phyloP scores from a whole-genome alignment of 1,140 invertebrate genomes.

The Tenebrio molitor region DNA sequence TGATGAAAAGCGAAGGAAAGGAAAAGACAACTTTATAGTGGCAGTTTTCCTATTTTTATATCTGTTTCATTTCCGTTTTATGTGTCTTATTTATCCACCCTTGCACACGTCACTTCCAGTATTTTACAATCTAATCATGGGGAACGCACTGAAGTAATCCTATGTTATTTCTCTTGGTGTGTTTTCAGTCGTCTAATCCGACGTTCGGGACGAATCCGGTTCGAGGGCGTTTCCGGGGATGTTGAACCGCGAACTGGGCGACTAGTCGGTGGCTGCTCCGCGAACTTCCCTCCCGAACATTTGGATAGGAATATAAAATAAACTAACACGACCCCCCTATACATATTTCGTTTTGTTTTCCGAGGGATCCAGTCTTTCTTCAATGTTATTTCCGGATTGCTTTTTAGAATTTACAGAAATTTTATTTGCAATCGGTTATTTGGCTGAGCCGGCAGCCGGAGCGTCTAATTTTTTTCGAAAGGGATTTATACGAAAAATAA shows the following conservation, averaged over 20 bases:
- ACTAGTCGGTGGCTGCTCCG: conserved; percentile 47
- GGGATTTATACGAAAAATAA: background rate
- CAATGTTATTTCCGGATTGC: conserved; percentile 58
- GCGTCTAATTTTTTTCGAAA: background rate
- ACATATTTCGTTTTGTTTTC: conserved; percentile 63
- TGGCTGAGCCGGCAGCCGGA: background rate
- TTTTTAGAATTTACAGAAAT: conserved; percentile 55
- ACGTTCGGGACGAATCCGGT: conserved; percentile 24
- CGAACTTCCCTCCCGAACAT: conserved; percentile 61
- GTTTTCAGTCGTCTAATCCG: conserved; percentile 61
- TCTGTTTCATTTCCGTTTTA: conserved; percentile 67
- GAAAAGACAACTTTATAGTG: conserved; percentile 55
- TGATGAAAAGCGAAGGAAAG: conserved; percentile 43
- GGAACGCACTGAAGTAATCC: conserved; percentile 68
- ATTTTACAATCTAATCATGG: conserved; percentile 69
- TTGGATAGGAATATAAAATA: conserved; percentile 67
- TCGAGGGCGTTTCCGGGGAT: conserved; percentile 12
- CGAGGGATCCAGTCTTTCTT: conserved; percentile 57
- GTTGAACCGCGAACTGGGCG: conserved; percentile 3
- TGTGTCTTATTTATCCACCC: conserved; percentile 67
- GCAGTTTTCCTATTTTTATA: conserved; percentile 67
- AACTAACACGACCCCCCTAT: conserved; percentile 61
- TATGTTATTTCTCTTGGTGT: conserved; percentile 66
- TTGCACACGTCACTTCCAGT: conserved; percentile 67
- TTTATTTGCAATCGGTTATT: conserved; percentile 45